Percentiles rank a stretch among this genome's conserved stretches.
Conservation (phyloP, 2,888 invertebrate genomes). For the Phorcus lineatus region DNA sequence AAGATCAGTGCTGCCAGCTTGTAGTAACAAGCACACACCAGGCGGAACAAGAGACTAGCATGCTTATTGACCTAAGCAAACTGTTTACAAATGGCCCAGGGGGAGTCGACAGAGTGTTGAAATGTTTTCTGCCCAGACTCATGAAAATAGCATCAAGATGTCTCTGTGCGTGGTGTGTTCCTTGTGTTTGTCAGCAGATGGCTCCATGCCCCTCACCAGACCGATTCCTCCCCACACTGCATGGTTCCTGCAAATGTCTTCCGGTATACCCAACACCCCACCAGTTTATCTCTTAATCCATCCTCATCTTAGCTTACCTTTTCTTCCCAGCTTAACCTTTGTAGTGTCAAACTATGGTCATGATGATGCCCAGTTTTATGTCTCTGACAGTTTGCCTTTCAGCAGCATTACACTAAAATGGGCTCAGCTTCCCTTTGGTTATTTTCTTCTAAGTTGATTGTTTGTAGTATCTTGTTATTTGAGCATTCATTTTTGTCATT, state of each 20-base stretch:
- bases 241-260: not conserved
- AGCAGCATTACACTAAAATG: no score
- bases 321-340: not conserved
- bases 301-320: not conserved
- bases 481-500: no score
- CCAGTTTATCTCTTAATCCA: not conserved
- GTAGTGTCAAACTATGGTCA: no score
- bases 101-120: constrained; percentile 13
- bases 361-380: no score
- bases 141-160: constrained; percentile 13
- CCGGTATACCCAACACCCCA: not conserved
- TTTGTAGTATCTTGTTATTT: no score
- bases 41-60: not conserved
- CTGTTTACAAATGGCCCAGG: not conserved
- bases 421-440: no score
- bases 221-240: not conserved
- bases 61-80: constrained; percentile 10
- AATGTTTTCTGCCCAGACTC: constrained; percentile 10
- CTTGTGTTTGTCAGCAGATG: not conserved
- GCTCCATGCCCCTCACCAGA: not conserved
- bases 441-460: no score
- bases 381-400: no score
- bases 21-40: not conserved
- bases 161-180: not conserved
- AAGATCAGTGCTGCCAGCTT: no score